Percentiles rank a stretch among this genome's conserved stretches.
These are phyloP conservation scores for Peromyscus maniculatus DNA, from an alignment of 2,113 vertebrate species.

Conservation along the genomic window DNA sequence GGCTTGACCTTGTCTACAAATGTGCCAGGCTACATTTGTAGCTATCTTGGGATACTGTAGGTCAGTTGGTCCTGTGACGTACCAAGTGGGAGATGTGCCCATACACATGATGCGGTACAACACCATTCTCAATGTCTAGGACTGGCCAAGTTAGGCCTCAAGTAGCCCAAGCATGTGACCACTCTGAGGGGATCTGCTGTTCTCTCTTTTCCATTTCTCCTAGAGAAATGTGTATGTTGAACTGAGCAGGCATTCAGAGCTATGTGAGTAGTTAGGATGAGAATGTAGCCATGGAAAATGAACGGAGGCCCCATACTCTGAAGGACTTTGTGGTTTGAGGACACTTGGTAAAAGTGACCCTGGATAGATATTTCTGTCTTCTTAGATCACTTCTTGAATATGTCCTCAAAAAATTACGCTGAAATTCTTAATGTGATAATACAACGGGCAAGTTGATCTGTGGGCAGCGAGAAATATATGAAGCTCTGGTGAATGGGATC, in stretches of 20 bases:
- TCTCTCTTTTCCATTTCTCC: neutral
- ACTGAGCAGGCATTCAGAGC: neutral
- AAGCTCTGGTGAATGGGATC: neutral
- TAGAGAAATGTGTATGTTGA: neutral
- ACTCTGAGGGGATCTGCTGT: neutral
- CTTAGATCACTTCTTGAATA: neutral
- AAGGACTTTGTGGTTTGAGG: neutral
- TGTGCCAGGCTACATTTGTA: neutral
- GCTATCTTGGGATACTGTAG: neutral
- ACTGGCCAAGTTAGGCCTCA: neutral
- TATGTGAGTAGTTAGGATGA: neutral
- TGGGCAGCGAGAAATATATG: neutral
- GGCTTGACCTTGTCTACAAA: neutral
- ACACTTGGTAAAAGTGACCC: neutral
- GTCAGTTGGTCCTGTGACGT: neutral
- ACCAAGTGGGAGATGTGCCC: neutral
- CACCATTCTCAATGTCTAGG: too few relatives aligned
- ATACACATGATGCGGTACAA: neutral
- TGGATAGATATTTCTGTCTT: too few relatives aligned
- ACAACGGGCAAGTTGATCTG: neutral
- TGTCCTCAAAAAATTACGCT: neutral
- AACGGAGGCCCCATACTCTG: neutral
- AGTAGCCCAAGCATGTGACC: neutral
- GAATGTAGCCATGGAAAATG: neutral
- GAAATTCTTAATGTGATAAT: neutral